Evolutionary conservation across 1,140 invertebrate species (phyloP).

Genomic region (Orussus abietinus): DNA sequence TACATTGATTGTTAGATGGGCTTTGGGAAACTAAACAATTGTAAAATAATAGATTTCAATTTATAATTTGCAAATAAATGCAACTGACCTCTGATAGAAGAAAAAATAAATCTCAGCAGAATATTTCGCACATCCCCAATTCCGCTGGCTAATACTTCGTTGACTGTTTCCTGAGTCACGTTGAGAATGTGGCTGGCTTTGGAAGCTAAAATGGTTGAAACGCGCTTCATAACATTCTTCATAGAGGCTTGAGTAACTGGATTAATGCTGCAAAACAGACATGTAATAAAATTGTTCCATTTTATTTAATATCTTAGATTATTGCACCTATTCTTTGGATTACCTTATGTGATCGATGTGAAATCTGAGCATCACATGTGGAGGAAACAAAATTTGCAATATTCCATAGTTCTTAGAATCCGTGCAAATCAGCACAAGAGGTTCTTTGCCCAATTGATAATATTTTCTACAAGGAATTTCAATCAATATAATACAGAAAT

Average conservation of each 20-base stretch:
- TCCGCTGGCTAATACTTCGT: constrained; percentile 64
- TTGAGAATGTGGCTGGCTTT: constrained; percentile 51
- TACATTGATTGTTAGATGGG: constrained; percentile 32
- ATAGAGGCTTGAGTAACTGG: constrained; percentile 60
- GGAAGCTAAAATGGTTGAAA: constrained; percentile 55
- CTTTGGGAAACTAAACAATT: constrained; percentile 9
- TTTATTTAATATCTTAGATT: constrained; percentile 7
- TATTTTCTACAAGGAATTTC: constrained; percentile 57
- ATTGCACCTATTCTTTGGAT: constrained; percentile 24
- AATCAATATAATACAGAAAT: constrained; percentile 8
- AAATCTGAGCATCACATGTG: constrained; percentile 57
- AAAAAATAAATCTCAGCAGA: constrained; percentile 68
- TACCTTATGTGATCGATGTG: constrained; percentile 62
- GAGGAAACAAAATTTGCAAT: constrained; percentile 61
- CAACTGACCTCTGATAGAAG: constrained; percentile 60
- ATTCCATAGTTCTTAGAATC: constrained; percentile 60
- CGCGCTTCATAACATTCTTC: constrained; percentile 63
- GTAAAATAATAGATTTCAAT: neutral
- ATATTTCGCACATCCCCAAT: constrained; percentile 69
- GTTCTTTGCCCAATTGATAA: constrained; percentile 59
- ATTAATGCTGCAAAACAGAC: constrained; percentile 58
- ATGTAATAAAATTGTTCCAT: constrained; percentile 1
- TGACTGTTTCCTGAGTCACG: constrained; percentile 57
- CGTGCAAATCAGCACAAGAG: constrained; percentile 68
- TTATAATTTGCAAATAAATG: constrained; percentile 2